Percentiles rank a stretch among this genome's conserved stretches.
These are phyloP conservation scores for Oscarella lobularis DNA, from an alignment of 37 sponge, comb jelly and placozoan genomes.

Conservation along the genomic window DNA sequence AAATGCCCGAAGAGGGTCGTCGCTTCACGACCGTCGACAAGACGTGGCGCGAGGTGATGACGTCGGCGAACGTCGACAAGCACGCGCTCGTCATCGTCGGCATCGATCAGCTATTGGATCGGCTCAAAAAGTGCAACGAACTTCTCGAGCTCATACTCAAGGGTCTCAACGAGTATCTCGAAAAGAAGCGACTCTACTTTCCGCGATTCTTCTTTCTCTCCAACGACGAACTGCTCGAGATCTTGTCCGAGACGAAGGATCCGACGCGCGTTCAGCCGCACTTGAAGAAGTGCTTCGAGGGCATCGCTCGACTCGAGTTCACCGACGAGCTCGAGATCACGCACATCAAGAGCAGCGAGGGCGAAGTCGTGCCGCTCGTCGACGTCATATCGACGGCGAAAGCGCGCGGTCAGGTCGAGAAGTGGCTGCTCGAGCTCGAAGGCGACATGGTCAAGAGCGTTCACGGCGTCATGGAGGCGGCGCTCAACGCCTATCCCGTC, in stretches of 20 bases:
- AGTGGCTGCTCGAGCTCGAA: slow-evolving; percentile 97
- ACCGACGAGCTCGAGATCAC: slow-evolving; percentile 96
- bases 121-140: slow-evolving; percentile 92
- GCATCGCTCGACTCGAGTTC: slow-evolving; percentile 87
- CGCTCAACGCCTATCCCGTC: slow-evolving; percentile 48
- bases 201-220: slow-evolving; percentile 99
- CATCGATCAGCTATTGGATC: slow-evolving; percentile 89
- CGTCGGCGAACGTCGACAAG: slow-evolving; percentile 63
- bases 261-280: slow-evolving; percentile 99
- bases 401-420: slow-evolving; percentile 97
- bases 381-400: slow-evolving; percentile 90
- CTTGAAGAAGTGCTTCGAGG: slow-evolving; percentile 99
- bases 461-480: slow-evolving; percentile 61
- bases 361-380: slow-evolving; percentile 77
- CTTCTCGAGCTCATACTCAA: slow-evolving; percentile 82
- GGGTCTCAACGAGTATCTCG: slow-evolving; percentile 98
- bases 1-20: slow-evolving; percentile 99
- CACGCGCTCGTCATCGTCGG: slow-evolving; percentile 81
- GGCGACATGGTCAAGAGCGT: slow-evolving; percentile 74
- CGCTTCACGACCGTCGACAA: slow-evolving; percentile 96
- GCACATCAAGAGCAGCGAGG: slow-evolving; percentile 94
- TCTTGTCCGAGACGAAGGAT: slow-evolving; percentile 98
- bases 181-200: slow-evolving; percentile 98
- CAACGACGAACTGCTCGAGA: slow-evolving; percentile 98
- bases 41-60: slow-evolving; percentile 93